phyloP scores from a whole-genome alignment of 1,140 invertebrate genomes.

The Stegodyphus mimosarum region DNA sequence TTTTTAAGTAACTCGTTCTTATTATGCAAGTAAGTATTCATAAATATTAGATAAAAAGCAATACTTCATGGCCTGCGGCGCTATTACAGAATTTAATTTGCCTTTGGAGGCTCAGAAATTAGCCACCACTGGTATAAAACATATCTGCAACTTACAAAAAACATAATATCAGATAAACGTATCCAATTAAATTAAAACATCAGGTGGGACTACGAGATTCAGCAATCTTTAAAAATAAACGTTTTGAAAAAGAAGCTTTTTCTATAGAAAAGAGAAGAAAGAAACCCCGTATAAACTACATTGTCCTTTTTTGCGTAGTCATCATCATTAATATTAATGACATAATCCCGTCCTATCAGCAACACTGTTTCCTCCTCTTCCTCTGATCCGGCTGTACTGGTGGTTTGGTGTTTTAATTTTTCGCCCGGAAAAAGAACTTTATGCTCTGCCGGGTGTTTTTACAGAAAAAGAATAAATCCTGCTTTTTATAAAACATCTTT shows the following conservation, averaged over 20 bases:
- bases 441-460: no score
- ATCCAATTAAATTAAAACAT: neutral
- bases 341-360: neutral
- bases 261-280: no score
- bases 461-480: neutral
- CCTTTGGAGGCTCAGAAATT: neutral
- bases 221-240: neutral
- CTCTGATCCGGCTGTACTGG: neutral
- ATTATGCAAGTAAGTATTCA: no score
- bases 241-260: neutral
- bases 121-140: neutral
- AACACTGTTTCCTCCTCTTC: neutral
- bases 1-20: no score
- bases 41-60: no score
- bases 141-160: neutral
- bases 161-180: neutral
- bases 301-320: neutral
- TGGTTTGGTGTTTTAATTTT: neutral
- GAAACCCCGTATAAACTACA: neutral
- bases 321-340: constrained; percentile 33
- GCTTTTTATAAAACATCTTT: neutral
- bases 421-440: no score
- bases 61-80: no score
- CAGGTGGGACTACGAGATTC: no score
- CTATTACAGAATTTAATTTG: neutral